These are phyloP conservation scores for Melieria picta DNA, from an alignment of 2,888 invertebrate genomes.

Conservation along the genomic window DNA sequence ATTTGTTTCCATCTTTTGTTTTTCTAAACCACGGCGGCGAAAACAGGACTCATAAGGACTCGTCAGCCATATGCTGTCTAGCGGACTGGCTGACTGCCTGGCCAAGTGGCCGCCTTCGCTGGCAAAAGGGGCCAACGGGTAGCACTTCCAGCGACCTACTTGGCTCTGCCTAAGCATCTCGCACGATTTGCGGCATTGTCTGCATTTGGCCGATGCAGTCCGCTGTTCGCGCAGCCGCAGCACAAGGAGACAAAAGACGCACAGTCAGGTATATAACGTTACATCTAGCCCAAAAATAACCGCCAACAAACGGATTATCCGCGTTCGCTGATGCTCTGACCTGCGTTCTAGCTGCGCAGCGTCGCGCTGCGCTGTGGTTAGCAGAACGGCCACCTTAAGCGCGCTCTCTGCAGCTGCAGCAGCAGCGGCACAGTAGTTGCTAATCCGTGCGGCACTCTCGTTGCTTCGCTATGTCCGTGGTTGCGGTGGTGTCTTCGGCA, in stretches of 20 bases:
- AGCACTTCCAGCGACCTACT: constrained; percentile 20
- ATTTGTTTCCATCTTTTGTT: background rate
- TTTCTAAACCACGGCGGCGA: no score
- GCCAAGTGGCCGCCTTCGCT: constrained; percentile 12
- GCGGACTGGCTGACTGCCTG: background rate
- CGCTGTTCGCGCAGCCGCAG: background rate
- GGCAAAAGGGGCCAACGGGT: constrained; percentile 23
- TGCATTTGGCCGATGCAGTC: background rate
- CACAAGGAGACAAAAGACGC: constrained; percentile 5
- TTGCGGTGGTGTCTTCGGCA: no score
- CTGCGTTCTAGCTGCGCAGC: constrained; percentile 11
- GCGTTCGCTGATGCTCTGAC: constrained; percentile 44
- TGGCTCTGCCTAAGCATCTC: constrained; percentile 11
- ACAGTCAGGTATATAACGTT: constrained; percentile 24
- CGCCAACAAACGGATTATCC: constrained; percentile 55
- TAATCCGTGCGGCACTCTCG: no score
- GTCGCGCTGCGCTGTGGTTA: constrained; percentile 50
- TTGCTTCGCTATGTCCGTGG: no score
- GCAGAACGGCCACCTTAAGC: constrained; percentile 58
- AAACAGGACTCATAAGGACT: no score
- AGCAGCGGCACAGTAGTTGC: constrained; percentile 14
- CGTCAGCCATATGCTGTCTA: background rate
- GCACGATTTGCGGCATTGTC: constrained; percentile 15
- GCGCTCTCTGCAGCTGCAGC: constrained; percentile 52
- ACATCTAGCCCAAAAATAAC: constrained; percentile 10